These are phyloP conservation scores for Coturnix japonica DNA, from an alignment of 2,113 vertebrate genomes.

Conservation along the genomic window DNA sequence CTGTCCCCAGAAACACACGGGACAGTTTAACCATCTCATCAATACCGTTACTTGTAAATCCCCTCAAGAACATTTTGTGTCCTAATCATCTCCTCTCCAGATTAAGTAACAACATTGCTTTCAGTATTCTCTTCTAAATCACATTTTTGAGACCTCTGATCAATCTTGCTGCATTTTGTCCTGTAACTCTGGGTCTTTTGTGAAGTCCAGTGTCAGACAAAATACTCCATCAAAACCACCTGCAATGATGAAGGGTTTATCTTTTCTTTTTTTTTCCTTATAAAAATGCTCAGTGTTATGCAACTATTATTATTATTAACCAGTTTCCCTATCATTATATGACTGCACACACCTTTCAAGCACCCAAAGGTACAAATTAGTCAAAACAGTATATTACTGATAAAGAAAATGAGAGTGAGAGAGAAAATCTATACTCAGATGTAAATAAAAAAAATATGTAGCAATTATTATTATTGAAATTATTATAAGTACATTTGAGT, in stretches of 20 bases:
- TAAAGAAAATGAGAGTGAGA: not conserved
- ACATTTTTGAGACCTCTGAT: not conserved
- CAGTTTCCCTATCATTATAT: not conserved
- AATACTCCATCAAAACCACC: not conserved
- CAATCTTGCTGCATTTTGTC: not conserved
- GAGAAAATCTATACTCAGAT: not conserved
- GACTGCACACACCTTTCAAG: not conserved
- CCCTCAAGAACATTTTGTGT: not conserved
- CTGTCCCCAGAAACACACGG: not conserved
- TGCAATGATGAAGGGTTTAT: not conserved
- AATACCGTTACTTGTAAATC: not conserved
- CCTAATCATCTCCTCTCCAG: not conserved
- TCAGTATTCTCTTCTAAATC: not conserved
- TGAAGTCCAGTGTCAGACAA: not conserved
- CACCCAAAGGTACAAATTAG: not conserved
- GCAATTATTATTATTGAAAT: not conserved
- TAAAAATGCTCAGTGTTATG: not conserved
- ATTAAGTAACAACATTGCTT: not conserved
- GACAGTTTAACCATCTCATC: not conserved
- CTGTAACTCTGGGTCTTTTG: not conserved
- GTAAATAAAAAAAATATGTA: not conserved
- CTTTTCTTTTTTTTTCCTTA: not conserved
- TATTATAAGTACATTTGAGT: not conserved
- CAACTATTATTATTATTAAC: not conserved
- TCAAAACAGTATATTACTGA: not conserved